Evolutionary conservation across 2,888 invertebrate species (phyloP).

Genomic region (Muschampia plurimacula): DNA sequence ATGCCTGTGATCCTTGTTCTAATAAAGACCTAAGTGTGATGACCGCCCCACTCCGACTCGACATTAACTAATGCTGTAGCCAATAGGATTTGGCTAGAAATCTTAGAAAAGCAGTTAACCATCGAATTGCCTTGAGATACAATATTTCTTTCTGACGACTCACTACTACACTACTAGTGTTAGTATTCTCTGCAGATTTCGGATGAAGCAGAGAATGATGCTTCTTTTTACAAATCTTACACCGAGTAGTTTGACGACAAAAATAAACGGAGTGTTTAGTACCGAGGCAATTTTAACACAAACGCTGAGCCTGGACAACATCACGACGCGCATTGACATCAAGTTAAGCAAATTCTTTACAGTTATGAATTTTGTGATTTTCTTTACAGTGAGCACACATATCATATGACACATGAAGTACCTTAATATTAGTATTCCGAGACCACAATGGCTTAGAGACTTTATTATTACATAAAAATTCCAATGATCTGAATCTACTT

Average conservation of each 20-base stretch:
- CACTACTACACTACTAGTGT: not conserved
- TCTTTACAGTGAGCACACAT: slow-evolving; percentile 12
- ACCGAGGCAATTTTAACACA: slow-evolving; percentile 49
- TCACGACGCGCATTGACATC: slow-evolving; percentile 36
- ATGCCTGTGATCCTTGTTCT: slow-evolving; percentile 49
- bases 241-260: slow-evolving; percentile 32
- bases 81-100: slow-evolving; percentile 39
- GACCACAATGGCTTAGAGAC: not conserved
- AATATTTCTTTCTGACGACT: slow-evolving; percentile 10
- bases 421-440: slow-evolving; percentile 15
- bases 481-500: slow-evolving; percentile 33
- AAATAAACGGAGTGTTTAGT: slow-evolving; percentile 39
- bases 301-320: slow-evolving; percentile 41
- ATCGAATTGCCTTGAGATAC: slow-evolving; percentile 23
- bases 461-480: slow-evolving; percentile 34
- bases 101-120: slow-evolving; percentile 34
- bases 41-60: slow-evolving; percentile 34
- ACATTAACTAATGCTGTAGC: slow-evolving; percentile 44
- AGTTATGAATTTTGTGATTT: slow-evolving; percentile 46
- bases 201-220: slow-evolving; percentile 46
- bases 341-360: slow-evolving; percentile 44
- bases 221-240: slow-evolving; percentile 43
- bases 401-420: not conserved
- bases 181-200: not conserved
- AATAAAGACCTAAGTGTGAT: slow-evolving; percentile 44